phyloP scores from a whole-genome alignment of 2,888 invertebrate species.

The Diploptera punctata region DNA sequence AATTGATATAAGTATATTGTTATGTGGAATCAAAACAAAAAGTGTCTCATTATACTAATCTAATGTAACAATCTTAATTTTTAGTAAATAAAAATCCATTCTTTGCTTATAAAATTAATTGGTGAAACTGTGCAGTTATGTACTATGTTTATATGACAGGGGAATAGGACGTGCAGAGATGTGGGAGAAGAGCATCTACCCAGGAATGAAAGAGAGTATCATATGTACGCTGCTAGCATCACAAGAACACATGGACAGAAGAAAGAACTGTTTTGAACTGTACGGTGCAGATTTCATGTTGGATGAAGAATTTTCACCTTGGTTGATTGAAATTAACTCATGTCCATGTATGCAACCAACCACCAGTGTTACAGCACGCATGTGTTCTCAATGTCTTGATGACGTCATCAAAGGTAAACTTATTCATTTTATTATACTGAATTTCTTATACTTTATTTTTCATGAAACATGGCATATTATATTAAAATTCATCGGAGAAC shows the following conservation, averaged over 20 bases:
- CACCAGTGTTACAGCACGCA: conserved; percentile 80
- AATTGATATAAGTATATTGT: no score
- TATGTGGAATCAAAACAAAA: no score
- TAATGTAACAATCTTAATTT: no score
- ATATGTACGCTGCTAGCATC: conserved; percentile 81
- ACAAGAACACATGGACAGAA: conserved; percentile 71
- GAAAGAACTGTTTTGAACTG: conserved; percentile 82
- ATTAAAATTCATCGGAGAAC: no score
- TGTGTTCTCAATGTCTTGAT: conserved; percentile 81
- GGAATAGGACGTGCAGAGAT: conserved; percentile 73
- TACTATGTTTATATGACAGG: no score
- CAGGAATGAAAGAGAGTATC: conserved; percentile 84
- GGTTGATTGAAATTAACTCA: conserved; percentile 93
- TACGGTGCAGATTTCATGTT: conserved; percentile 94
- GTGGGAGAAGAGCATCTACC: conserved; percentile 80
- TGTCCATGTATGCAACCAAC: conserved; percentile 87
- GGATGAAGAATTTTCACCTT: conserved; percentile 82
- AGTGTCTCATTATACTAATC: no score
- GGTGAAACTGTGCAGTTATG: no score
- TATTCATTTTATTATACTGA: no score
- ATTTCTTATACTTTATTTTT: no score
- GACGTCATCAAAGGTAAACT: conserved; percentile 89
- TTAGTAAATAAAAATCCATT: no score
- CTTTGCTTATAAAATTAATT: no score
- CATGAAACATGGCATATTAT: no score